Evolutionary conservation across 2,797 vertebrate genomes (phyloP).

Genomic region (Peromyscus nudipes): DNA sequence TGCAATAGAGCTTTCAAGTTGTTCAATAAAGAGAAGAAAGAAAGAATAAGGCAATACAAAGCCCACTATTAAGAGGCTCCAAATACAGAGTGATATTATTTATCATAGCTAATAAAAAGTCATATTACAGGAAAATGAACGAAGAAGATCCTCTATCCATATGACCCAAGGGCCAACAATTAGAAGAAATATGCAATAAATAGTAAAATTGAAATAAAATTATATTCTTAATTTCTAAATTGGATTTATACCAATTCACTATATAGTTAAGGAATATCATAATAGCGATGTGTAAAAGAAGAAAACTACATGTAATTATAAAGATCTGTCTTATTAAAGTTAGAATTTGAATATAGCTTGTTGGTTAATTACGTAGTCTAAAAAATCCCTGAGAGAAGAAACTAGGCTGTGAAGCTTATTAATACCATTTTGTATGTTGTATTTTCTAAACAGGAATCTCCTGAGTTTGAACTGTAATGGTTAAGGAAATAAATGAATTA

Average conservation of each 20-base stretch:
- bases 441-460: not conserved
- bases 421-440: not conserved
- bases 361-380: not conserved
- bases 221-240: constrained; percentile 13
- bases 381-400: not conserved
- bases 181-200: constrained; percentile 6
- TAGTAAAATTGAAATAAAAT: constrained; percentile 25
- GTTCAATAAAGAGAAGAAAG: not conserved
- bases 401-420: not conserved
- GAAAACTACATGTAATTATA: not conserved
- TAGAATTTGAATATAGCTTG: not conserved
- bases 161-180: not conserved
- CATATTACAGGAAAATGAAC: not conserved
- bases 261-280: not conserved
- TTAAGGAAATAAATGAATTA: not conserved
- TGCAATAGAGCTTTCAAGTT: not conserved
- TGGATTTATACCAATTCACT: not conserved
- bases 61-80: not conserved
- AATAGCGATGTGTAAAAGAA: not conserved
- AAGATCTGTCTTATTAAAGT: constrained; percentile 38
- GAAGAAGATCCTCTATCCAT: not conserved
- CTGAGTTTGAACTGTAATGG: not conserved
- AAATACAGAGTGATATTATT: not conserved
- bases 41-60: not conserved
- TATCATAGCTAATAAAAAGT: not conserved